A percentile compares a stretch with the other conserved stretches of the same genome.
These are phyloP conservation scores for Pandemis heparana DNA, from an alignment of 2,888 invertebrate species.

Conservation along the genomic window DNA sequence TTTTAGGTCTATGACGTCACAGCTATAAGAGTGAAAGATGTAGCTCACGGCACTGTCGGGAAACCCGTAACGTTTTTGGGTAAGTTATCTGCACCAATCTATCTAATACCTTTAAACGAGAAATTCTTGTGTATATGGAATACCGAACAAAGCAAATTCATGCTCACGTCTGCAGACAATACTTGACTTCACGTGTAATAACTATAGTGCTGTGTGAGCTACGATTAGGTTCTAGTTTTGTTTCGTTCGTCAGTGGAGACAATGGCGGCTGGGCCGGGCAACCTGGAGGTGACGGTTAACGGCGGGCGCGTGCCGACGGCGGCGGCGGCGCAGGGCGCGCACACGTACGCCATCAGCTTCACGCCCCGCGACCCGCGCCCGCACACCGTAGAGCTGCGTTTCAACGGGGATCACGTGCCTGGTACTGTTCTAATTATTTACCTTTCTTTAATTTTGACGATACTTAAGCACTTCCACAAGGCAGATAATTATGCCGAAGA, in stretches of 20 bases:
- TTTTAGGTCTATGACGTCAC: slow-evolving; percentile 94
- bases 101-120: not conserved
- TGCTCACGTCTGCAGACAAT: no score
- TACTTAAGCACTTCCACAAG: no score
- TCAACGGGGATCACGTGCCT: slow-evolving; percentile 98
- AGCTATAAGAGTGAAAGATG: slow-evolving; percentile 97
- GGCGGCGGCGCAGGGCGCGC: slow-evolving; percentile 98
- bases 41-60: slow-evolving; percentile 94
- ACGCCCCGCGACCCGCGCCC: slow-evolving; percentile 96
- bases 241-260: slow-evolving; percentile 92
- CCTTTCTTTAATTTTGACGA: no score
- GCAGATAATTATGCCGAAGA: no score
- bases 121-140: no score
- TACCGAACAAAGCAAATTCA: no score
- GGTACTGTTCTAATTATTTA: slow-evolving; percentile 76
- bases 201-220: no score
- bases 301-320: slow-evolving; percentile 98
- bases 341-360: slow-evolving; percentile 98
- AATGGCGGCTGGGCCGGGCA: slow-evolving; percentile 99
- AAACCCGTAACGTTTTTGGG: slow-evolving; percentile 96
- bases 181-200: no score
- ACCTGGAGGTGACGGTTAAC: slow-evolving; percentile 99
- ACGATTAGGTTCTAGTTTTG: not conserved
- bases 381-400: slow-evolving; percentile 97
- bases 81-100: slow-evolving; percentile 61